phyloP scores from a whole-genome alignment of 2,888 invertebrate species.

The Timandra comae region DNA sequence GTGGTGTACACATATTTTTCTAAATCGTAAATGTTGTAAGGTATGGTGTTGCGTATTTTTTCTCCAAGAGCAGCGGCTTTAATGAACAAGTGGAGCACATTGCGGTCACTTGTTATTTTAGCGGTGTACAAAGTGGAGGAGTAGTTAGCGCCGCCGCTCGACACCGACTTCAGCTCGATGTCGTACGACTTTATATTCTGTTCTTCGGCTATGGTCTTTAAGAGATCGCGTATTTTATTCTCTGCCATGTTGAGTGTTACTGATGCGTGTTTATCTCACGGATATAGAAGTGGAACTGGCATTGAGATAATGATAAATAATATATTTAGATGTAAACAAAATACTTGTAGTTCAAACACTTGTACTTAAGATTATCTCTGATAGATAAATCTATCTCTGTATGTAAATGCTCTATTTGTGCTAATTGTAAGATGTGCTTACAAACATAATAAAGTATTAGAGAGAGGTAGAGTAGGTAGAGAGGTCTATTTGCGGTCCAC shows the following conservation, averaged over 20 bases:
- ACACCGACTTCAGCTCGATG: not conserved
- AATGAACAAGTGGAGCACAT: not conserved
- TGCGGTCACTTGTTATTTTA: not conserved
- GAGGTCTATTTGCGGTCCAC: no score
- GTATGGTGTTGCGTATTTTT: not conserved
- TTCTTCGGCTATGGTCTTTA: conserved; percentile 1
- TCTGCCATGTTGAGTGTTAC: not conserved
- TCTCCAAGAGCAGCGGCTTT: conserved; percentile 1
- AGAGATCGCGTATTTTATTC: not conserved
- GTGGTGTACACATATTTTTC: conserved; percentile 1
- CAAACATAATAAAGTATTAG: no score
- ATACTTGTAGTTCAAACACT: no score
- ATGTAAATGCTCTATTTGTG: no score
- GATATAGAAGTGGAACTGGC: no score
- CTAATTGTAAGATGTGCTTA: no score
- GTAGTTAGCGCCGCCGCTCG: conserved; percentile 3
- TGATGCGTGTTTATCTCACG: no score
- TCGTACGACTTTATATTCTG: not conserved
- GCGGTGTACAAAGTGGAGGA: not conserved
- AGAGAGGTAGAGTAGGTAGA: no score
- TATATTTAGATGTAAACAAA: no score
- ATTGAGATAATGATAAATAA: no score
- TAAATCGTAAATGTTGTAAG: not conserved
- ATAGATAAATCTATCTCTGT: no score
- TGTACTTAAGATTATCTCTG: no score